Base-by-base conservation (phyloP, 2,888 invertebrate genomes). In the Acanthosepion lycidas region DNA sequence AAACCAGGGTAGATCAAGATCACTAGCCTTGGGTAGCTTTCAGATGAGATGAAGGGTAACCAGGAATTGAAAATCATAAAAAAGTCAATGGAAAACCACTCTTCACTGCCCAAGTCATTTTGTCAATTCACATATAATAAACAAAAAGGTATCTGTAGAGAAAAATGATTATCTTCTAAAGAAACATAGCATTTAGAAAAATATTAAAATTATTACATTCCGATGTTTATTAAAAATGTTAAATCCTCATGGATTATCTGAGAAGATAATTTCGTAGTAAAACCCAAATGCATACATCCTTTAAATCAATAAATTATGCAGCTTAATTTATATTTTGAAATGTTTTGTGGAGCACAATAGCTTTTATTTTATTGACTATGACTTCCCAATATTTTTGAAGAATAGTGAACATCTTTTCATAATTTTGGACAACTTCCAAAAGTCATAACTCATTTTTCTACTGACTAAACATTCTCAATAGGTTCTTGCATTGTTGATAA, bases 381-480 rank as follows among this genome's bases (percentile, higher is more conserved):
- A 78, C 28, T 78, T 9, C 9, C 78, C 28, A 78, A 78, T 78
- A 78, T 78, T 78, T 78, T 28, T 28, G 2, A 78, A 42, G 42
- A 42, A 42, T 42, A 78, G 78, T 78, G 78, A 28, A 28, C 78
- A 78, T 78, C 78, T 78, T 78, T 78, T 78, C 78, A 78, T 28
- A 78, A 78, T 8, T 78, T 78, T 78, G 78, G 78, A 78, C 8
- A 23, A 28, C 78, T 78, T 78, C 78, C 78, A 78, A 78, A 78
- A 78, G n/a, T n/a, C 78, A 78, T 78, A 28, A 78, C n/a, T 78
- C 78, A 78, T 78, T 78, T 28, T 78, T 78, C 78, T 78, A 78
- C 28, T 28, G n/a, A 78, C 78, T 78, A 28, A 78, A 9, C 28
- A 78, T 78, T 78, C 78, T 78, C 78, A 78, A 78, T 78, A 78